Evolutionary conservation across 2,797 vertebrate species (phyloP).

Genomic region (Nothura maculosa): DNA sequence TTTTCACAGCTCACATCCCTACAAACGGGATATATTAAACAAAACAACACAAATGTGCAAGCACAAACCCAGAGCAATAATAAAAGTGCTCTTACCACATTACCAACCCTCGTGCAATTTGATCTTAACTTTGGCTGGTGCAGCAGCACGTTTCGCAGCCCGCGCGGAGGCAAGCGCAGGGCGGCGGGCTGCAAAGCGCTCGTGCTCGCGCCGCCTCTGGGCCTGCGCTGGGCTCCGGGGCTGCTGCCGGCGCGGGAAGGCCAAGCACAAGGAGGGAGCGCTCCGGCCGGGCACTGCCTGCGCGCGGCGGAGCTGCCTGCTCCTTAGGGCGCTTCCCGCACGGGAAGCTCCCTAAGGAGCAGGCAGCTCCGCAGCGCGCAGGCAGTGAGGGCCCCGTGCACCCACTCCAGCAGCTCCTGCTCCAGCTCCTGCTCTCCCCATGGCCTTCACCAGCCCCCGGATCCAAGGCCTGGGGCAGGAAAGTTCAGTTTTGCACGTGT

Average conservation of each 20-base stretch:
- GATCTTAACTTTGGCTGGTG: neutral
- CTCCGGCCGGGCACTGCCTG: neutral
- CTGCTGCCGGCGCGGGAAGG: rapidly evolving
- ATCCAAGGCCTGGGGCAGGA: neutral
- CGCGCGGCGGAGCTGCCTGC: no score
- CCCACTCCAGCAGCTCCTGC: neutral
- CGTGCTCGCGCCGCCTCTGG: rapidly evolving
- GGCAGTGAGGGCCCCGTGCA: neutral
- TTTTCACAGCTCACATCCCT: neutral
- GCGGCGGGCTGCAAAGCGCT: neutral
- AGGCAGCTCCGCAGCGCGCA: neutral
- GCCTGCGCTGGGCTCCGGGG: no score
- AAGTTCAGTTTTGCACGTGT: constrained; percentile 16
- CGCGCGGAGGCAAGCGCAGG: neutral
- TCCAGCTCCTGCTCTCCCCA: neutral
- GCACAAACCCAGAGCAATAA: neutral
- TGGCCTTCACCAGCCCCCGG: neutral
- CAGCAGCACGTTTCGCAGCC: neutral
- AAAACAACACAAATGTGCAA: neutral
- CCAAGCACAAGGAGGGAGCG: neutral
- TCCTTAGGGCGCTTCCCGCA: no score
- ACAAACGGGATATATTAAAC: neutral
- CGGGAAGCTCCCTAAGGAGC: neutral
- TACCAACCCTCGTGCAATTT: no score
- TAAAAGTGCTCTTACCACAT: neutral